Conservation (phyloP, 2,113 vertebrate genomes). For the Reinhardtius hippoglossoides region DNA sequence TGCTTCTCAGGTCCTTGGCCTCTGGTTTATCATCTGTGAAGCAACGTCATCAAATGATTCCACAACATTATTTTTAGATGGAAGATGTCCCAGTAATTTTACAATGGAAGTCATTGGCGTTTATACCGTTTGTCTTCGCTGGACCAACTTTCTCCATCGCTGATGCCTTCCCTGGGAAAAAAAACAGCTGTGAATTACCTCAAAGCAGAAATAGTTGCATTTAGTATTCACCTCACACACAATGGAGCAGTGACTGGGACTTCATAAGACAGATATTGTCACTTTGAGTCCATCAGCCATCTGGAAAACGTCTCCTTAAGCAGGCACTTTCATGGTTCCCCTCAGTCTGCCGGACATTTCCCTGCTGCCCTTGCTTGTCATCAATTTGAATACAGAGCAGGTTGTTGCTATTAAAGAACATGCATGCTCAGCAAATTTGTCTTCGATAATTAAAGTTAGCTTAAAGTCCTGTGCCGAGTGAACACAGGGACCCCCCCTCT, state of each 20-base stretch:
- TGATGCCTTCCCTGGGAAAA: constrained; percentile 64
- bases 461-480: not conserved
- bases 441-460: not conserved
- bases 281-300: not conserved
- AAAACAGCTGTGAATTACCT: not conserved
- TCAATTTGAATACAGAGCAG: not conserved
- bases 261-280: not conserved
- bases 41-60: constrained; percentile 5
- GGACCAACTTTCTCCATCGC: constrained; percentile 76
- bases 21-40: constrained; percentile 80
- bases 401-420: not conserved
- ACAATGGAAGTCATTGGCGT: not conserved
- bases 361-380: not conserved
- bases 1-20: constrained; percentile 76
- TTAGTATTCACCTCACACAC: not conserved
- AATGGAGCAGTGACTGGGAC: not conserved
- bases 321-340: not conserved
- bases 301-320: not conserved
- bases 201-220: not conserved
- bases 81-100: not conserved
- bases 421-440: constrained; percentile 24
- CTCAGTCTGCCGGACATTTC: constrained; percentile 9
- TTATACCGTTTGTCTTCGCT: constrained; percentile 75
- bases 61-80: not conserved
- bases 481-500: not conserved